phyloP scores from a whole-genome alignment of 1,140 invertebrate genomes.

The Pomacea maculata region DNA sequence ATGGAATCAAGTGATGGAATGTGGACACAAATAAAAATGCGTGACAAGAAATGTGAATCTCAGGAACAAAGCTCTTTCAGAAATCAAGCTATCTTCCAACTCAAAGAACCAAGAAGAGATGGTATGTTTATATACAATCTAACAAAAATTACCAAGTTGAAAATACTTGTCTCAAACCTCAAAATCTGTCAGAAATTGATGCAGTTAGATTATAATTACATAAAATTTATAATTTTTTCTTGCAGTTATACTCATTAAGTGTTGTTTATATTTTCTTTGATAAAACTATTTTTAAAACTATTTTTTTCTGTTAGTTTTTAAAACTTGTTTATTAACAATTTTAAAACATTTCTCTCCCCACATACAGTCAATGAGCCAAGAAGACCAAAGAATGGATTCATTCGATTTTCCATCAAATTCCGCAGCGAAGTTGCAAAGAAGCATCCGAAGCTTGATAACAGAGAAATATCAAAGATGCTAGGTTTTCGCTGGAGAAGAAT shows the following conservation, averaged over 20 bases:
- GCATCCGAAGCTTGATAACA: conserved; percentile 42
- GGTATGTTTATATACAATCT: conserved; percentile 1
- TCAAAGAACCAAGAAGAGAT: conserved; percentile 18
- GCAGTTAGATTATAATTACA: neutral
- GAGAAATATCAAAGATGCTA: conserved; percentile 47
- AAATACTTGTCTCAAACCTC: too few relatives aligned
- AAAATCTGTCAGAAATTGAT: neutral
- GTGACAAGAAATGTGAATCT: neutral
- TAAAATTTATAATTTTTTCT: too few relatives aligned
- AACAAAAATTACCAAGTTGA: neutral
- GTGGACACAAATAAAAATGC: neutral
- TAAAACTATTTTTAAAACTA: neutral
- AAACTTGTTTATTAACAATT: too few relatives aligned
- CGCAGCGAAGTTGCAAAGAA: conserved; percentile 30
- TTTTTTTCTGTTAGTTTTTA: neutral
- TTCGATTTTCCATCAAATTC: conserved; percentile 44
- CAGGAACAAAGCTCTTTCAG: neutral
- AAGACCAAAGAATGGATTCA: conserved; percentile 49
- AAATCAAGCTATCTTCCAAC: neutral
- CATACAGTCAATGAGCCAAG: conserved; percentile 26
- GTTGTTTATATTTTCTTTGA: neutral
- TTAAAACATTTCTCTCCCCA: neutral
- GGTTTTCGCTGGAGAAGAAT: conserved; percentile 46
- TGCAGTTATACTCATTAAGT: too few relatives aligned
- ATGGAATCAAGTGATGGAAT: neutral